A percentile compares a stretch with the other conserved stretches of the same genome.
phyloP scores from a whole-genome alignment of 37 sponge, comb jelly and placozoan genomes.

The Dysidea cf. avara region DNA sequence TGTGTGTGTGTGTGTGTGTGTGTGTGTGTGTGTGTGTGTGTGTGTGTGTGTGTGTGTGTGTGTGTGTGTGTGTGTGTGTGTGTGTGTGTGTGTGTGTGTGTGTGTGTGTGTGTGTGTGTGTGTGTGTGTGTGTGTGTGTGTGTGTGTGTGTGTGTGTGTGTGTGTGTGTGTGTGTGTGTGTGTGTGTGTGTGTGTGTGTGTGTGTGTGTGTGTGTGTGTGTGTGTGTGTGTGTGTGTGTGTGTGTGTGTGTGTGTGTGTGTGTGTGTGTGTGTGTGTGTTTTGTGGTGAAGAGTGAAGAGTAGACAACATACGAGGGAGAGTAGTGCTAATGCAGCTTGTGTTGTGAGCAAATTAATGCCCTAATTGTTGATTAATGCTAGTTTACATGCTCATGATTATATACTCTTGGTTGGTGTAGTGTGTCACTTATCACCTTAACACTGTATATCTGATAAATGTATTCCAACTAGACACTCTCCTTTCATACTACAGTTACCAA shows the following conservation, averaged over 20 bases:
- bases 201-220: constrained; percentile 15
- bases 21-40: constrained; percentile 29
- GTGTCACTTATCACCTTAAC: too few relatives aligned
- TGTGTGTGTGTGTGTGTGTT: constrained; percentile 5
- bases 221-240: constrained; percentile 21
- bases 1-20: constrained; percentile 21
- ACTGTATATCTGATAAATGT: too few relatives aligned
- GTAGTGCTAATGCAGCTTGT: too few relatives aligned
- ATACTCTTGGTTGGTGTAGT: too few relatives aligned
- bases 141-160: constrained; percentile 1
- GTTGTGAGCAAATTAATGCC: too few relatives aligned
- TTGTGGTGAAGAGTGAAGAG: too few relatives aligned
- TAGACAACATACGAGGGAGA: too few relatives aligned
- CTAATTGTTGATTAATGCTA: too few relatives aligned
- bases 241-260: constrained; percentile 21
- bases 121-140: constrained; percentile 32
- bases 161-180: constrained; percentile 6
- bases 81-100: constrained; percentile 23
- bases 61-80: constrained; percentile 31
- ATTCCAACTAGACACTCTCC: too few relatives aligned
- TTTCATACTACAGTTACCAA: too few relatives aligned
- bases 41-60: constrained; percentile 34
- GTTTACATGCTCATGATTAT: too few relatives aligned
- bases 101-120: constrained; percentile 34
- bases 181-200: constrained; percentile 6